Evolutionary conservation across 2,797 vertebrate genomes (phyloP), one percentile per base, ranked within the genome.

Genomic region (Margarornis squamiger): DNA sequence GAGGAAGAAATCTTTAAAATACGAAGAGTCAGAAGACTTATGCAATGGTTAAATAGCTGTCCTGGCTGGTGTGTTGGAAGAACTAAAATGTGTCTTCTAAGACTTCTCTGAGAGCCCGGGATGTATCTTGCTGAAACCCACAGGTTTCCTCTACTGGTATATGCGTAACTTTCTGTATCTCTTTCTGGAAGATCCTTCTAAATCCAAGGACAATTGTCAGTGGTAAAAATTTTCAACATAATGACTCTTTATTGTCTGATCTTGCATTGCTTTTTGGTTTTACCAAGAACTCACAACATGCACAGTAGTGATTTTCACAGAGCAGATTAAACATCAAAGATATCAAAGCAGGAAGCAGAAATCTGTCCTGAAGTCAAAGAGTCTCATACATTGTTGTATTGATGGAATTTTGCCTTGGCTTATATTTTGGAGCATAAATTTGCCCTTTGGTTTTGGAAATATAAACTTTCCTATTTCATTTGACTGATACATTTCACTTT

Each of bases 391-490:
- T 78, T 72, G 49, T 83, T 92, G 39, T 70, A 73, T 38, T 57
- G 62, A 58, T 1, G 5, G 78, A 88, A 82, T 95, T 93, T 92
- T 94, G 57, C 68, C 38, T 91, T 94, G 82, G 57, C 63, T 95
- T 89, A 67, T n/a, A 49, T 82, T 93, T 93, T 80, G 38, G 41
- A 87, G 63, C 30, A 75, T 77, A 82, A 43, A 82, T 91, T 77
- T 92, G 7, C 5, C 63, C 29, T 88, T 93, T 91, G 48, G 70
- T 92, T 93, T 92, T 61, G 36, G 79, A 95, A 93, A 84, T 73
- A 48, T 0, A 89, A 96, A 71, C n/a, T 76, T 91, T 84, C 66
- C 48, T 84, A 49, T 75, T 93, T 87, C 32, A 58, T 90, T 91
- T 96, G 79, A 62, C 79, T 70, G 68, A 73, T 29, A 34, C 8